Conservation (phyloP, 2,888 invertebrate species). For the Acholoe squamosa region DNA sequence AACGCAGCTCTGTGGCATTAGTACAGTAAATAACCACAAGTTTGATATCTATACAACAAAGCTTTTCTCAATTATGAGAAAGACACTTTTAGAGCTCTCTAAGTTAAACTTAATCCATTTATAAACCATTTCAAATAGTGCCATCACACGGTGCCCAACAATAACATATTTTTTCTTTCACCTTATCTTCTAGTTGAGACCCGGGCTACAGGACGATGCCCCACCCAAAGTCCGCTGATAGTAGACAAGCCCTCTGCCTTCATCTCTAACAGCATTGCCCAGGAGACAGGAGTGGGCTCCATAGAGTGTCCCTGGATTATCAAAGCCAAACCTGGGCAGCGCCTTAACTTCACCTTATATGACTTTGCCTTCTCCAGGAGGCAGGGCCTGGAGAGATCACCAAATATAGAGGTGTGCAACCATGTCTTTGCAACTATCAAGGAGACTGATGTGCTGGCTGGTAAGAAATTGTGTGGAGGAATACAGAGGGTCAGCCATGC, state of each 20-base stretch:
- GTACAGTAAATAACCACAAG: too few relatives aligned
- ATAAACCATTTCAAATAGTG: too few relatives aligned
- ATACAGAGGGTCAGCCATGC: constrained; percentile 31
- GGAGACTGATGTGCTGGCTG: constrained; percentile 24
- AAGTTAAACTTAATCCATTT: too few relatives aligned
- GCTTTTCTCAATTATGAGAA: too few relatives aligned
- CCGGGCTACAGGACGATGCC: constrained; percentile 10
- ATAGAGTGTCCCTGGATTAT: constrained; percentile 61
- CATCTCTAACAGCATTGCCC: constrained; percentile 37
- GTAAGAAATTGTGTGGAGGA: constrained; percentile 54
- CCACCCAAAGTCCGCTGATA: neutral
- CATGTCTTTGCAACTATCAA: constrained; percentile 63
- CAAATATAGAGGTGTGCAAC: constrained; percentile 46
- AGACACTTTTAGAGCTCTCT: too few relatives aligned
- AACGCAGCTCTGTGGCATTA: too few relatives aligned
- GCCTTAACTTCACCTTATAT: constrained; percentile 61
- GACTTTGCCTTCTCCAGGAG: constrained; percentile 53
- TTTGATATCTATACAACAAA: too few relatives aligned
- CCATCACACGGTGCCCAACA: too few relatives aligned
- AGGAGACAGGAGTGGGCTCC: constrained; percentile 54
- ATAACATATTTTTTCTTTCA: neutral
- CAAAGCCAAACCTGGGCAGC: constrained; percentile 45
- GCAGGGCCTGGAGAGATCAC: constrained; percentile 10
- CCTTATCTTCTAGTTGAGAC: constrained; percentile 47
- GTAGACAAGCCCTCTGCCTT: constrained; percentile 22